Percentiles rank a stretch among this genome's conserved stretches.
phyloP scores from a whole-genome alignment of 1,140 invertebrate genomes.

The Octopus sinensis region DNA sequence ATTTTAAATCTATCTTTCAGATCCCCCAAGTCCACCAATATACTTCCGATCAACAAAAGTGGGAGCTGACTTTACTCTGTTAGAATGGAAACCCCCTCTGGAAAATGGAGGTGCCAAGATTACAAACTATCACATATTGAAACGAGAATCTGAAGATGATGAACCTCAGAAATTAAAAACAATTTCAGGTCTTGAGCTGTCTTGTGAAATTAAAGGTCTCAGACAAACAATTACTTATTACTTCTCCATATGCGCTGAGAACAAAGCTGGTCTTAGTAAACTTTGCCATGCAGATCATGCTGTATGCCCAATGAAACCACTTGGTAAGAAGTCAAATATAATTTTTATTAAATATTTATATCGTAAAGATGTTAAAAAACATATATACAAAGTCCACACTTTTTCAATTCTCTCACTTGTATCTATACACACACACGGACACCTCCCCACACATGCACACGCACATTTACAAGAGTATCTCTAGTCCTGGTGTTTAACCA shows the following conservation, averaged over 20 bases:
- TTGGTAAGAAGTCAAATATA: constrained; percentile 29
- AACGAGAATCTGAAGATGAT: constrained; percentile 44
- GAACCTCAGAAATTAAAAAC: constrained; percentile 35
- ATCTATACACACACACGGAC: no score
- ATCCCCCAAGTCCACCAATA: constrained; percentile 75
- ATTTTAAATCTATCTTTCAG: constrained; percentile 61
- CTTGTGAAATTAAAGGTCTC: constrained; percentile 87
- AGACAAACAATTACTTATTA: constrained; percentile 86
- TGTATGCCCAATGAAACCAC: constrained; percentile 75
- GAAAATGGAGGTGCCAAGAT: constrained; percentile 91
- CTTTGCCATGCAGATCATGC: constrained; percentile 83
- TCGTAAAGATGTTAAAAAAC: no score
- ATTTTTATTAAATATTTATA: neutral
- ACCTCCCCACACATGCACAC: no score
- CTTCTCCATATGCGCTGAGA: constrained; percentile 94
- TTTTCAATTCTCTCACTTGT: no score
- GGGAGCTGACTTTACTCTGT: constrained; percentile 87
- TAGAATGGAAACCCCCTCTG: constrained; percentile 87
- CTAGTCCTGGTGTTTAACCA: no score
- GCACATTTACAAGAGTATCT: no score
- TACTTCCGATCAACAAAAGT: constrained; percentile 87
- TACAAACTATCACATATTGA: constrained; percentile 46
- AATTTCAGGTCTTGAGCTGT: constrained; percentile 34
- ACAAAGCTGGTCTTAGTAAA: constrained; percentile 89
- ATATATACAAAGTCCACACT: no score